phyloP scores from a whole-genome alignment of 2,113 vertebrate genomes.

The Ciconia stormi region DNA sequence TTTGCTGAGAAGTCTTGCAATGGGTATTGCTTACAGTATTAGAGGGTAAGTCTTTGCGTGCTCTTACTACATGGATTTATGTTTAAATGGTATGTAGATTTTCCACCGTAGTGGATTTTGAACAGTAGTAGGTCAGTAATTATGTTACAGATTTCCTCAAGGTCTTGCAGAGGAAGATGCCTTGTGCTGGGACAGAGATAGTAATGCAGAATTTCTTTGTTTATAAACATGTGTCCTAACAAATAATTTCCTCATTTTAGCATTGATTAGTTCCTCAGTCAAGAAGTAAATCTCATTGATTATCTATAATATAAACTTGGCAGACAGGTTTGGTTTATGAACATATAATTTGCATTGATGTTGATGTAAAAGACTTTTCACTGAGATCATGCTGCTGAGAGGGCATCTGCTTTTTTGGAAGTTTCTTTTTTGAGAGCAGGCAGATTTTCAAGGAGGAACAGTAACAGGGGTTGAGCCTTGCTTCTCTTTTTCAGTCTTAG shows the following conservation, averaged over 20 bases:
- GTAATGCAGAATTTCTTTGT: neutral
- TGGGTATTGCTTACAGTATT: conserved; percentile 79
- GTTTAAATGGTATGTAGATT: neutral
- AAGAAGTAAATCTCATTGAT: neutral
- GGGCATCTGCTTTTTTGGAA: neutral
- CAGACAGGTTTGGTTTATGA: neutral
- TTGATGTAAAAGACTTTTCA: neutral
- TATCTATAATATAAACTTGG: neutral
- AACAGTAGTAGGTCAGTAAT: neutral
- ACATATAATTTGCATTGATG: neutral
- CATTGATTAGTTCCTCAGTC: neutral
- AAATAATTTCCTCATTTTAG: neutral
- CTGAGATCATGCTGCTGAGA: neutral
- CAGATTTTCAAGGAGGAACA: neutral
- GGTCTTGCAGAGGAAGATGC: neutral
- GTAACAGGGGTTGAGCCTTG: neutral
- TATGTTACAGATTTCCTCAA: neutral
- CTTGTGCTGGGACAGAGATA: neutral
- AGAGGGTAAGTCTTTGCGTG: conserved; percentile 76
- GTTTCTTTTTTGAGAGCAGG: neutral
- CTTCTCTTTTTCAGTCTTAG: neutral
- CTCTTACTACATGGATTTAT: neutral
- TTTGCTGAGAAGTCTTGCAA: conserved; percentile 22
- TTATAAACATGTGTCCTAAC: neutral
- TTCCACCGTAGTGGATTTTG: neutral